These are phyloP conservation scores for Chionis minor DNA, from an alignment of 2,113 vertebrate genomes.

Conservation along the genomic window DNA sequence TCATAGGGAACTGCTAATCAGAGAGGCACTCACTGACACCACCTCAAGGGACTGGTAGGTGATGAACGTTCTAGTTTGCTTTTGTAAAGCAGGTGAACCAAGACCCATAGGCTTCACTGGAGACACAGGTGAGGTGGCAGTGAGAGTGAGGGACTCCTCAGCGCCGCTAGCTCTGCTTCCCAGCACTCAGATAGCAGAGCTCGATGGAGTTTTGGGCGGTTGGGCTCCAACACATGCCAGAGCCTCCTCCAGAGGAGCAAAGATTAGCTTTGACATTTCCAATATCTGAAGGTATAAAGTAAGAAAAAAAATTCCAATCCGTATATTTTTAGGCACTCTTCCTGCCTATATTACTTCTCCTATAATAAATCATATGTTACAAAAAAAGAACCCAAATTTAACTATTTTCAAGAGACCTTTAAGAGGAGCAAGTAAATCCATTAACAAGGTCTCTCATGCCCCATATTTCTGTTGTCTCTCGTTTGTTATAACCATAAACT, in stretches of 20 bases:
- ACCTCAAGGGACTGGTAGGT: neutral
- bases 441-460: neutral
- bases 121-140: neutral
- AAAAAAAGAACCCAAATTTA: neutral
- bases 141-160: neutral
- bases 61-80: neutral
- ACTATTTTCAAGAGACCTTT: neutral
- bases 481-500: neutral
- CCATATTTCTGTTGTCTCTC: neutral
- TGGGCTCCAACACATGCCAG: neutral
- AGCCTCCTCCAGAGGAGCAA: neutral
- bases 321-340: slow-evolving; percentile 6
- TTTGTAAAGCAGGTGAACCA: neutral
- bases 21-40: neutral
- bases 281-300: neutral
- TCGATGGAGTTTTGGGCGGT: neutral
- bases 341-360: neutral
- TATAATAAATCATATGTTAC: neutral
- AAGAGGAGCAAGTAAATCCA: neutral
- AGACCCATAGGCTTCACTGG: neutral
- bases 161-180: neutral
- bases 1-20: neutral
- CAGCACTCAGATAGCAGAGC: neutral
- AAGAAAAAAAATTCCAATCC: neutral
- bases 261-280: slow-evolving; percentile 15